These are phyloP conservation scores for Ochropacha duplaris DNA, from an alignment of 2,888 invertebrate species.

Conservation along the genomic window DNA sequence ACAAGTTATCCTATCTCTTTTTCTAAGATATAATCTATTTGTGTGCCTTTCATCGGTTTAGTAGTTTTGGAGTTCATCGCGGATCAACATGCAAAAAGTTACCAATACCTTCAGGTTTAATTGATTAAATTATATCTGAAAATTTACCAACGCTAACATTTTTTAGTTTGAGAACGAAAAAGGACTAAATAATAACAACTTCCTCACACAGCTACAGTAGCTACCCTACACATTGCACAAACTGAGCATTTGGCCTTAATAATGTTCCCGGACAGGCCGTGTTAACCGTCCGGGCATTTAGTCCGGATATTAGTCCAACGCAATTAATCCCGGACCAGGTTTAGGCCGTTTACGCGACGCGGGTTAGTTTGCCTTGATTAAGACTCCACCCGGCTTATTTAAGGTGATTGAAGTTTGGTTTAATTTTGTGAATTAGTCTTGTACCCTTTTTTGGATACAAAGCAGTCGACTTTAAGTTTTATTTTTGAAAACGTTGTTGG, in stretches of 20 bases:
- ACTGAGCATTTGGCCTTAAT: constrained; percentile 8
- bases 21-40: no score
- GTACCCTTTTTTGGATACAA: background rate
- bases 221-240: constrained; percentile 6
- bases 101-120: no score
- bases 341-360: constrained; percentile 9
- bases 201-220: background rate
- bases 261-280: constrained; percentile 16
- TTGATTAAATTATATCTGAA: no score
- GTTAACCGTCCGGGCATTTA: constrained; percentile 27
- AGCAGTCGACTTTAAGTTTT: no score
- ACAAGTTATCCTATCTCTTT: no score
- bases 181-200: background rate
- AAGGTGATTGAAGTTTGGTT: background rate
- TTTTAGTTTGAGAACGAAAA: no score
- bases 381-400: background rate
- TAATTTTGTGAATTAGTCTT: background rate
- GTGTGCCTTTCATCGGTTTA: no score
- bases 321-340: constrained; percentile 32
- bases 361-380: constrained; percentile 3
- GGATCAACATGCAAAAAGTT: no score
- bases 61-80: no score
- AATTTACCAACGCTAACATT: no score
- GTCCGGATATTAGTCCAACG: constrained; percentile 36
- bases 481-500: no score